A percentile compares a stretch with the other conserved stretches of the same genome.
phyloP scores from a whole-genome alignment of 2,797 vertebrate species.

The Tauraco hartlaubi region DNA sequence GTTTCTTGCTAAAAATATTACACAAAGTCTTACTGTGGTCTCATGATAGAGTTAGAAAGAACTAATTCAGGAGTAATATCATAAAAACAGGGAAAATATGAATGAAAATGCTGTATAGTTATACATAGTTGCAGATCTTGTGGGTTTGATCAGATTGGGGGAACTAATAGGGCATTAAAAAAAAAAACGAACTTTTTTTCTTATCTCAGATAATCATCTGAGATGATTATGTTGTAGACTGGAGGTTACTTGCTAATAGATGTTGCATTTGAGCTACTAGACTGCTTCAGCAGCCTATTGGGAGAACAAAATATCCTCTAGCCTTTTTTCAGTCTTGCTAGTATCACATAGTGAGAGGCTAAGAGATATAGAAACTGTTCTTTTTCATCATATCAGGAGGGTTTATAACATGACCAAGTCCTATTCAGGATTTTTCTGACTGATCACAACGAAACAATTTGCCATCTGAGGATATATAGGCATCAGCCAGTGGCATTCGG shows the following conservation, averaged over 20 bases:
- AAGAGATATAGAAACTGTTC: neutral
- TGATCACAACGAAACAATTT: neutral
- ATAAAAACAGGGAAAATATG: neutral
- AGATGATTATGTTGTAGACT: neutral
- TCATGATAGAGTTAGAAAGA: neutral
- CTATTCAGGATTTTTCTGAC: neutral
- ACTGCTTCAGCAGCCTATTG: neutral
- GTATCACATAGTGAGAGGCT: neutral
- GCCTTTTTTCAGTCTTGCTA: neutral
- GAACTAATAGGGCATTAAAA: neutral
- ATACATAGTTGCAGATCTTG: neutral
- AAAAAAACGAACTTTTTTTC: neutral
- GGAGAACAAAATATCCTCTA: neutral
- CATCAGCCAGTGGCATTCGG: neutral
- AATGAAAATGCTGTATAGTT: neutral
- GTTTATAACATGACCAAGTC: neutral
- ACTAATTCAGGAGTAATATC: neutral
- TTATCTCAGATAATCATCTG: neutral
- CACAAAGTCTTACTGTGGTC: neutral
- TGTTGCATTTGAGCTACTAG: neutral
- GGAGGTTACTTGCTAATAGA: neutral
- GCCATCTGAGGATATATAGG: neutral
- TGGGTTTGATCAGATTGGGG: neutral
- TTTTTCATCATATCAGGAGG: neutral
- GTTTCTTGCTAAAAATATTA: neutral